Conservation (phyloP, 2,797 vertebrate species). For the Decapterus maruadsi region DNA sequence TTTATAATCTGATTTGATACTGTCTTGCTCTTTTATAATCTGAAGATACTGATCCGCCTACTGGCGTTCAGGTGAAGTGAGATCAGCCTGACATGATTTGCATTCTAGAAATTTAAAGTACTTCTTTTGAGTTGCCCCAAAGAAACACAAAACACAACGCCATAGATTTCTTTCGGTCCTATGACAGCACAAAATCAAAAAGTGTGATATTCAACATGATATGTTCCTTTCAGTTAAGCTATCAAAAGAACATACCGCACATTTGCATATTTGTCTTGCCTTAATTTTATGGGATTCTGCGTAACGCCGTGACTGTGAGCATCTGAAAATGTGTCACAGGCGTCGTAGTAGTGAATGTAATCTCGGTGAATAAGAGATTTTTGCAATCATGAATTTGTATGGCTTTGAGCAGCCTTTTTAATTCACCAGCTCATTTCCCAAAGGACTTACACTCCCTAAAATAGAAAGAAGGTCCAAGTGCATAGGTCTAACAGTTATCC, state of each 20-base stretch:
- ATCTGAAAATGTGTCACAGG: slow-evolving; percentile 59
- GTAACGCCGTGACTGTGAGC: slow-evolving; percentile 34
- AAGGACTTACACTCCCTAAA: slow-evolving; percentile 77
- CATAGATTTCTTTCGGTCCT: background rate
- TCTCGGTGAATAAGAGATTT: slow-evolving; percentile 70
- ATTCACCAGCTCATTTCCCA: slow-evolving; percentile 78
- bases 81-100: background rate
- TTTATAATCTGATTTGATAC: background rate
- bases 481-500: slow-evolving; percentile 81
- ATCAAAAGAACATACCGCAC: slow-evolving; percentile 3
- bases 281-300: slow-evolving; percentile 30
- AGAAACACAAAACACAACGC: background rate
- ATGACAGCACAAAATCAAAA: background rate
- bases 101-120: no score
- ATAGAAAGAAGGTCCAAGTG: slow-evolving; percentile 80
- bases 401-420: slow-evolving; percentile 72
- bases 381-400: slow-evolving; percentile 71
- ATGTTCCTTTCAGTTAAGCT: slow-evolving; percentile 1
- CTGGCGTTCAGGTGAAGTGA: background rate
- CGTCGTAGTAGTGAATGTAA: slow-evolving; percentile 51
- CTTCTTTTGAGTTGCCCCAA: no score
- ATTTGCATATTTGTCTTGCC: slow-evolving; percentile 44
- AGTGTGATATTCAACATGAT: background rate
- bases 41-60: background rate
- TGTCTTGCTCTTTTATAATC: background rate